Conservation (phyloP, 2,888 invertebrate species). For the Lydus trimaculatus region DNA sequence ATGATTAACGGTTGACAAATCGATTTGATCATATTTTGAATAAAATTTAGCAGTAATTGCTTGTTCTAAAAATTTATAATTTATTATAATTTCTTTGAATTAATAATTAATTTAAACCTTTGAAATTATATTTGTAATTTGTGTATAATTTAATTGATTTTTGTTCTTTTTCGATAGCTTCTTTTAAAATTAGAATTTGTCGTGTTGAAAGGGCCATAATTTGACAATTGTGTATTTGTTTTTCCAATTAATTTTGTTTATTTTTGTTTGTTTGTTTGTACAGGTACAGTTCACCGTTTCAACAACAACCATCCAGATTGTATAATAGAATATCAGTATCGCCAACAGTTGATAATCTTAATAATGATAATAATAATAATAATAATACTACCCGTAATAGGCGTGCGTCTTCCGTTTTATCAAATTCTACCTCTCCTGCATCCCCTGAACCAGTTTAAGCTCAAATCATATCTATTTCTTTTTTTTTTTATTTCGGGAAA, state of each 20-base stretch:
- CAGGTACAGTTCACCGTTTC: constrained; percentile 51
- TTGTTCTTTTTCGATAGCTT: neutral
- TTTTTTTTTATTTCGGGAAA: too few relatives aligned
- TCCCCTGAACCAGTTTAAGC: constrained; percentile 44
- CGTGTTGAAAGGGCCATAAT: neutral
- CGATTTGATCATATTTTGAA: neutral
- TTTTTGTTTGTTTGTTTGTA: constrained; percentile 11
- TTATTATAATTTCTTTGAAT: neutral
- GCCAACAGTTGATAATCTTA: constrained; percentile 41
- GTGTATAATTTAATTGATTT: neutral
- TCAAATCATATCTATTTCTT: neutral
- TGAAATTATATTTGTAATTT: neutral
- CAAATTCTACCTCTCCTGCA: constrained; percentile 38
- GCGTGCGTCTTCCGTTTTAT: constrained; percentile 43
- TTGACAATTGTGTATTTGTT: constrained; percentile 4
- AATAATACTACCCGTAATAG: constrained; percentile 41
- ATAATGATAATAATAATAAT: neutral
- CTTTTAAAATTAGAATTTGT: neutral
- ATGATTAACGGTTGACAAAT: neutral
- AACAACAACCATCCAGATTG: constrained; percentile 46
- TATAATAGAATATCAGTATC: constrained; percentile 48
- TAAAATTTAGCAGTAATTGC: constrained; percentile 1
- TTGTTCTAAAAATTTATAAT: constrained; percentile 1
- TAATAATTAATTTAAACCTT: neutral
- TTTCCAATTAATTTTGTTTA: neutral